Base-by-base conservation (phyloP, 2,888 invertebrate species). In the Macrophya alboannulata region DNA sequence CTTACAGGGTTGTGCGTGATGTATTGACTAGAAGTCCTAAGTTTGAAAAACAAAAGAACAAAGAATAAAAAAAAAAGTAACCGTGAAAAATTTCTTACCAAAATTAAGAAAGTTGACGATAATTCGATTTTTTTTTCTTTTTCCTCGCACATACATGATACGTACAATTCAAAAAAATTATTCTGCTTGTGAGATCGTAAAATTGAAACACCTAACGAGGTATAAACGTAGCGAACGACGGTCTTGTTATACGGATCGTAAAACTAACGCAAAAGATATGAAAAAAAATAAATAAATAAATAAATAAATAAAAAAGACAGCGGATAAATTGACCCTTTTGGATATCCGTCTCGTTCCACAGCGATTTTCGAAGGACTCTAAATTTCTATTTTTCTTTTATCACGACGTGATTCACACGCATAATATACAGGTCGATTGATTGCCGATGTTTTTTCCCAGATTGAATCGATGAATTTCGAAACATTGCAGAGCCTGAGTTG, bases 361-460 rank as follows among this genome's bases (percentile, higher is more conserved):
- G 17, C 40, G 25, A 55, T 62, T 55, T 59, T 71, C 37, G 9
- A 17, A 55, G 59, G 55, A 48, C 76, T 48, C 25, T 48, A 37
- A 59, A 51, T 59, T 48, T 37, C 15, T 77, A 31, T 51, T 43
- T 51, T 43, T 12, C 43, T 15, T 40, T 0, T 17, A 40, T 62
- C 17, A 17, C 4, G 12, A 2, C 25, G 17, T 12, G 71, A 37
- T 40, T 72, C 71, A 15, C n/a, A 8, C 17, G 71, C 17, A 40
- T 71, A 31, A 21, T 68, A 68, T 71, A 31, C 21, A 59, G 51
- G n/a, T n/a, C n/a, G 55, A 59, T 79, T 59, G 55, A 79, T 77
- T 21, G 51, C 6, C 31, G n/a, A 37, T 55, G 51, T 79, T 79
- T 79, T 55, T 21, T 6, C 37, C 1, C 10, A 55, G 51, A 40